Conservation (phyloP, 2,888 invertebrate genomes). For the Slavum lentiscoides region DNA sequence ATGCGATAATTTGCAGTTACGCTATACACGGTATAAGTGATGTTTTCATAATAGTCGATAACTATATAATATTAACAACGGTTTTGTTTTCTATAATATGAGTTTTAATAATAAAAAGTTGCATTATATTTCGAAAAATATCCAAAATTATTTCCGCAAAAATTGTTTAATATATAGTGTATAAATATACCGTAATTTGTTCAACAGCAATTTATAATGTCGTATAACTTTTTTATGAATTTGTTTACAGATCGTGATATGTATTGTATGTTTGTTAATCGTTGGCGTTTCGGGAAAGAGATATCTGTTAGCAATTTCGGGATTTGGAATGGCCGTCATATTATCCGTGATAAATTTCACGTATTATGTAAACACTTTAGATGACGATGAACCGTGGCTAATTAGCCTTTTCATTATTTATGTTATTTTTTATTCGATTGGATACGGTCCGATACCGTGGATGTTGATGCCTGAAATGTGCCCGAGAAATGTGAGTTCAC, state of each 20-base stretch:
- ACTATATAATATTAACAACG: no score
- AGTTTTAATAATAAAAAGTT: no score
- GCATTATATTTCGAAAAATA: no score
- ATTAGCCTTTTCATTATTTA: neutral
- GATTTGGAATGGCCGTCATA: slow-evolving; percentile 25
- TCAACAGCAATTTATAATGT: neutral
- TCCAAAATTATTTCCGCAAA: no score
- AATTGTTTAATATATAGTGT: no score
- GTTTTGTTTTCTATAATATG: no score
- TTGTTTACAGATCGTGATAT: neutral
- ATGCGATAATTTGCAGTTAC: no score
- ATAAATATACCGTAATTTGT: neutral
- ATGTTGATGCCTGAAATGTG: slow-evolving; percentile 34
- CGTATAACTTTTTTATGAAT: neutral
- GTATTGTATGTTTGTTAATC: neutral
- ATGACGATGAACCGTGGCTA: neutral
- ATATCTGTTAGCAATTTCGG: slow-evolving; percentile 7
- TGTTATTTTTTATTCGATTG: slow-evolving; percentile 40
- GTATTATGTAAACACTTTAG: neutral
- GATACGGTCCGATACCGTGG: slow-evolving; percentile 28
- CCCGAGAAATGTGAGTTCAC: slow-evolving; percentile 15
- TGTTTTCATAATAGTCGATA: no score
- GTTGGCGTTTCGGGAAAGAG: neutral
- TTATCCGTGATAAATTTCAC: neutral
- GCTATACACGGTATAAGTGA: no score